Base-by-base conservation (phyloP, 2,113 vertebrate genomes). In the Nyctereutes procyonoides region DNA sequence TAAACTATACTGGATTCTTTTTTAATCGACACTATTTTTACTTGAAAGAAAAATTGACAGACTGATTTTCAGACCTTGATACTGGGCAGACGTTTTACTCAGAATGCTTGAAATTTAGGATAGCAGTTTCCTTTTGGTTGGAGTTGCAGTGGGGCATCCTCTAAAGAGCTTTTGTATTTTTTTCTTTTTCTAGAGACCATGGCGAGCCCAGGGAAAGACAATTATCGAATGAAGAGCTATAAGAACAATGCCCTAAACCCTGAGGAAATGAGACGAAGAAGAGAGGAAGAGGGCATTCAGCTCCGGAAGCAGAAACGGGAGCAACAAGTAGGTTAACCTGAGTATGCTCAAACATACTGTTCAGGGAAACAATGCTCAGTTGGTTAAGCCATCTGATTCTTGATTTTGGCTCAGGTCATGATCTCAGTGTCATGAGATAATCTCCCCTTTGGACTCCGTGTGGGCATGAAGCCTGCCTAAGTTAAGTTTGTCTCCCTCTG, bases 191-290 rank as follows among this genome's bases (percentile, higher is more conserved):
- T 98, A 99, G 99, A 99, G 97, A 99, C 99, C 95, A 99, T 99
- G 99, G 99, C 99, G 77, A 99, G 99, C 98, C 99, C 99, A 83
- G 98, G 99, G 65, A 97, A 99, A 99, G 99, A 99, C 96, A 99
- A 99, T 98, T 99, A 99, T 97, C 99, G 99, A 98, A 99, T 99
- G 99, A 99, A 99, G 98, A 99, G 99, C 95, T 99, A 99, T 98
- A 99, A 99, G 99, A 99, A 99, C 99, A 99, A 99, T 98, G 99
- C 99, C 51, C 99, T 99, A 60, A 99, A 99, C 56, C 99, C 99
- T 2, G 99, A 99, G 79, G 99, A 99, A 97, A 99, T 99, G 99
- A 99, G 99, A 15, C 98, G 99, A 97, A 98, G 99, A 56, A 99
- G 99, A 80, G 99, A 99, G 90, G 99, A 99, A 97, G 99, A 99